phyloP scores from a whole-genome alignment of 2,113 vertebrate genomes.

The Lagopus muta region DNA sequence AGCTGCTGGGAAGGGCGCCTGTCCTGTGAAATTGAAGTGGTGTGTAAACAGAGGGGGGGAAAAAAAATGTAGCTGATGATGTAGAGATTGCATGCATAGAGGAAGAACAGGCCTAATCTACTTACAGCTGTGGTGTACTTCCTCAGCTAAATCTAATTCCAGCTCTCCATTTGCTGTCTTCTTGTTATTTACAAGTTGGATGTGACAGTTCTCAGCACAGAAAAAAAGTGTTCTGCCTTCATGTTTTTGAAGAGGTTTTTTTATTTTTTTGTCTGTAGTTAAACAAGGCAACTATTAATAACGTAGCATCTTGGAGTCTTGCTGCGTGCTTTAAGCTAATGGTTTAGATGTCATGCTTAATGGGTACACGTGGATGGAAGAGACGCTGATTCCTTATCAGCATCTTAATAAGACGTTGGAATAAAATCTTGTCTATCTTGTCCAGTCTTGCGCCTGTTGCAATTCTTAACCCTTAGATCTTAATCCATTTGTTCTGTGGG shows the following conservation, averaged over 20 bases:
- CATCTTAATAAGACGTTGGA: neutral
- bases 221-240: neutral
- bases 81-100: neutral
- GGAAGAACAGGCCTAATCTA: constrained; percentile 20
- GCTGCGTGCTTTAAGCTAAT: neutral
- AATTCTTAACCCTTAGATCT: neutral
- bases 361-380: neutral
- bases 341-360: neutral
- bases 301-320: neutral
- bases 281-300: neutral
- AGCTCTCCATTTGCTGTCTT: neutral
- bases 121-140: constrained; percentile 3
- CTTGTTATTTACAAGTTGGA: neutral
- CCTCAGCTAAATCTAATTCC: constrained; percentile 26
- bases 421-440: neutral
- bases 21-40: constrained; percentile 33
- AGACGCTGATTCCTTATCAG: neutral
- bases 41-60: neutral
- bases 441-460: neutral
- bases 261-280: neutral
- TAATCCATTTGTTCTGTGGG: too few species aligned
- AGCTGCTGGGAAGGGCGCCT: constrained; percentile 25
- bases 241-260: neutral
- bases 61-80: neutral
- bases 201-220: neutral